phyloP scores from a whole-genome alignment of 2,113 vertebrate species.

The Cavia aperea region DNA sequence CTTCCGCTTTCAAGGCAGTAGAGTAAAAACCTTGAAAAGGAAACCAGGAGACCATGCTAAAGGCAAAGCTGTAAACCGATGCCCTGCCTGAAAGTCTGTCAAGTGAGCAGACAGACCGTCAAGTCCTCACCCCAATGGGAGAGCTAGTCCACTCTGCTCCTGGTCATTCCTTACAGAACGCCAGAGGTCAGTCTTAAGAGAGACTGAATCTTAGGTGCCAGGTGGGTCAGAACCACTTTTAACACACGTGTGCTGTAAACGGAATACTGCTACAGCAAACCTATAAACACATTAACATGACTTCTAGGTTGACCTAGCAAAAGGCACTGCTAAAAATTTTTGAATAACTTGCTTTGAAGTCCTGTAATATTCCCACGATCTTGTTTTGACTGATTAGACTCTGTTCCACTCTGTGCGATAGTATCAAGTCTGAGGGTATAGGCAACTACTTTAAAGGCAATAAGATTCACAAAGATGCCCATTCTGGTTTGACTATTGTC shows the following conservation, averaged over 20 bases:
- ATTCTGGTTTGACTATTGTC: too few species aligned
- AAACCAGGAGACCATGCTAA: not conserved
- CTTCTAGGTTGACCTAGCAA: not conserved
- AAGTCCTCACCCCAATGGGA: not conserved
- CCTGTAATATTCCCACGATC: too few species aligned
- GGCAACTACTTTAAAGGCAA: too few species aligned
- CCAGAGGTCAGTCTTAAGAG: not conserved
- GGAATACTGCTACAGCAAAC: not conserved
- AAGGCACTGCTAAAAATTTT: not conserved
- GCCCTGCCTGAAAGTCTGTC: not conserved
- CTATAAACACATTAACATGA: not conserved
- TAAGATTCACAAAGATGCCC: too few species aligned
- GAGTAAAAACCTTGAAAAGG: not conserved
- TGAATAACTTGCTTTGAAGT: not conserved
- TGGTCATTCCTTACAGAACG: not conserved
- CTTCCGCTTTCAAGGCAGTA: constrained; percentile 8
- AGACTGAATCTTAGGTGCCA: fast-evolving
- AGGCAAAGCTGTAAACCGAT: not conserved
- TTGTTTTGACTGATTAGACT: too few species aligned
- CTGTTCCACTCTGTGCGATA: too few species aligned
- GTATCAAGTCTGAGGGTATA: too few species aligned
- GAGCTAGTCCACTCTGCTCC: not conserved
- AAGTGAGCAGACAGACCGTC: not conserved
- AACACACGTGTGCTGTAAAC: not conserved
- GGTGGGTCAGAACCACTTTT: not conserved